Base-by-base conservation (phyloP, 2,888 invertebrate species). In the Clepsis dumicolana region DNA sequence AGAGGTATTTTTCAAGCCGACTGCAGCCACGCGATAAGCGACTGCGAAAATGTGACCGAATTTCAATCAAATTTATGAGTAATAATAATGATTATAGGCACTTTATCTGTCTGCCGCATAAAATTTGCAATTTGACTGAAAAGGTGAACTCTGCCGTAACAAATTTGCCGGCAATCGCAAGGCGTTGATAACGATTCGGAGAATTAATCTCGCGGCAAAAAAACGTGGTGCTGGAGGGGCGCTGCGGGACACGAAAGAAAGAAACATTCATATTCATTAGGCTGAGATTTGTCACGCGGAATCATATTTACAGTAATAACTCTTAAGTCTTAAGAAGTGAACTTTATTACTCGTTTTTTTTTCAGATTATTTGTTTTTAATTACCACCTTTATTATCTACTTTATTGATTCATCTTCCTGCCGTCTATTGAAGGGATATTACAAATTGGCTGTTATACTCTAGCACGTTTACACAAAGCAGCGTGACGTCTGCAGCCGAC, bases 41-140 rank as follows among this genome's bases (percentile, higher is more conserved):
- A 79, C 80, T 80, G 77, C 85, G 85, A 89, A 90, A 92, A 91
- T 92, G 90, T 91, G 88, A 91, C 91, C 91, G 88, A 91, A 91
- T 90, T 93, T 93, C 93, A 92, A 93, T 93, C 90, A 90, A 92
- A 92, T 93, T 93, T 93, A 93, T 91, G 91, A 93, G 84, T 91
- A 91, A 91, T 90, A 88, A 93, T 92, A 92, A 93, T 92, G 89
- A 93, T 92, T 91, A 90, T 91, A 91, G 91, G 90, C 84, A 86
- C 88, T 91, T 92, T 92, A 93, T 92, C 91, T 80, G 83, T 77
- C 86, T 80, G 80, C 72, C 88, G 89, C 91, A 89, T 89, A 88
- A 90, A 90, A 91, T 92, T 92, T 89, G 88, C 89, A 89, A 92
- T 92, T 91, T 87, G 80, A 87, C 80, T 90, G 90, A 92, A 93